These are phyloP conservation scores for Parelbella ahira DNA, from an alignment of 2,888 invertebrate genomes.

Conservation along the genomic window DNA sequence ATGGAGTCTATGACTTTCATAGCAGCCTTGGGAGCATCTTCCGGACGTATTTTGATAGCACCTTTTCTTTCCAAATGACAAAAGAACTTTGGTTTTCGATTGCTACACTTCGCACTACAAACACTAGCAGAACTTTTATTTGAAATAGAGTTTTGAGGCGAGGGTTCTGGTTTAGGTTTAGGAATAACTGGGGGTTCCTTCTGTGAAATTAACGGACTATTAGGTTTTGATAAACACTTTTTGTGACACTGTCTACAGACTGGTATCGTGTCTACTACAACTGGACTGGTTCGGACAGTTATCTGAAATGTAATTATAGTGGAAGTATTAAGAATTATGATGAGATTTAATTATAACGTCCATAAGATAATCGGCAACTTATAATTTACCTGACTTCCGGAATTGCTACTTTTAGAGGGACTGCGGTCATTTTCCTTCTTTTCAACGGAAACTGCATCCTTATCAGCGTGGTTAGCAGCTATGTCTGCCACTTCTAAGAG, in stretches of 20 bases:
- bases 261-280: constrained; percentile 85
- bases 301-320: no score
- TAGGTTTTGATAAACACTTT: constrained; percentile 84
- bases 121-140: constrained; percentile 63
- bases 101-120: constrained; percentile 66
- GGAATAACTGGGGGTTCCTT: constrained; percentile 58
- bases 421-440: constrained; percentile 82
- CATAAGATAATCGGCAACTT: no score
- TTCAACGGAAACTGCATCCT: constrained; percentile 53
- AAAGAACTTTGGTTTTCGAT: constrained; percentile 60
- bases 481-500: constrained; percentile 74
- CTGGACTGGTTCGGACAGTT: constrained; percentile 88
- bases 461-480: constrained; percentile 52
- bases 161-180: constrained; percentile 59
- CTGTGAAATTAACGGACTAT: constrained; percentile 71
- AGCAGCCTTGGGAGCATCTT: constrained; percentile 70
- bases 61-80: constrained; percentile 71
- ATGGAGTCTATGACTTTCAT: constrained; percentile 73
- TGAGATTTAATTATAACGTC: no score
- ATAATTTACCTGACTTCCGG: constrained; percentile 85
- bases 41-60: constrained; percentile 72
- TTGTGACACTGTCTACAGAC: constrained; percentile 90
- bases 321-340: no score
- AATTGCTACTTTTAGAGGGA: constrained; percentile 87
- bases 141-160: constrained; percentile 63